Evolutionary conservation across 2,113 vertebrate species (phyloP), one percentile per base, ranked within the genome.

Genomic region (Hydrolagus affinis): DNA sequence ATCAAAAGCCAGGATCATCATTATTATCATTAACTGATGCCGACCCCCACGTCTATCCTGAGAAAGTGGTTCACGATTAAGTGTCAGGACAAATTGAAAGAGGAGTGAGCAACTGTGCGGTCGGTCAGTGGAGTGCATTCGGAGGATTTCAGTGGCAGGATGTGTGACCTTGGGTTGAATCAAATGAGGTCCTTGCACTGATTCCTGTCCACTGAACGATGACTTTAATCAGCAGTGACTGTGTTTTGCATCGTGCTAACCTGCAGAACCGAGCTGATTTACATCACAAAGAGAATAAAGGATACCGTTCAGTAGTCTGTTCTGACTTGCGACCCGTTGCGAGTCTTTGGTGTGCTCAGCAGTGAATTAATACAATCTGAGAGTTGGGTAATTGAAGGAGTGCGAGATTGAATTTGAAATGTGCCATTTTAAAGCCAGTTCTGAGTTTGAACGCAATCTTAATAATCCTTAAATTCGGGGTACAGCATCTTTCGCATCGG

Each of bases 201-300:
- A 15, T 28, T 68, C 78, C 15, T 23, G 3, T 68, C 25, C 28
- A 2, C 62, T 28, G 17, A 17, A 7, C 62, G 1, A 28, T 66
- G 78, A 83, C 21, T 83, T 68, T 83, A 66, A 83, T 68, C 28
- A 25, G 62, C 64, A 83, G 28, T 64, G 60, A 83, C 62, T 64
- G 23, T 68, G 21, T 68, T 83, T 83, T 32, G 28, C 9, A 83
- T 68, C 32, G 28, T 21, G 66, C 17, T 83, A 32, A 83, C 17
- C 25, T 30, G 11, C 23, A 83, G 73, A 44, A 44, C 1, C 17
- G 21, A 44, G 30, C 73, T n/a, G 56, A 75, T 75, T 75, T 75
- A 75, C 32, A 75, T 19, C 32, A 75, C 73, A 32, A 57, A 75
- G 73, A 21, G 32, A 56, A 57, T 75, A 75, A 75, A 75, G 73